Base-by-base conservation (phyloP, 1,140 invertebrate genomes). In the Drosophila tristis region DNA sequence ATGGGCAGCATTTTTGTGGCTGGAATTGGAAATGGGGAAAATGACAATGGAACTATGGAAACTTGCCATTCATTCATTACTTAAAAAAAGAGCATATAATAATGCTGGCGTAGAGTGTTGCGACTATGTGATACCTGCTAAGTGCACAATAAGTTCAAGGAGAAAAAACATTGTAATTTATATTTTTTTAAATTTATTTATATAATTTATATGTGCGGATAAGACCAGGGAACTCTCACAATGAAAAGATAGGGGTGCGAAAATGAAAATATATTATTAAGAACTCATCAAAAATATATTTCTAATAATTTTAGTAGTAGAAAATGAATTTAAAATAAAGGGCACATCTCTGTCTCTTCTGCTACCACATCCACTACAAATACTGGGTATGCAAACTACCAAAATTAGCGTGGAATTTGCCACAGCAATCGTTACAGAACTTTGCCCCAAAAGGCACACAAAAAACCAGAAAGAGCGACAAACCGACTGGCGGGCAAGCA, bases 51-150 rank as follows among this genome's bases (percentile, higher is more conserved):
- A 62, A 72, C 74, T 75, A 70, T 49, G 70, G 77, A 75, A 86
- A 86, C 84, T 82, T 86, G 78, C 74, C 82, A 89, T 78, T 82
- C 84, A 89, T 82, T 82, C 82, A 87, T 86, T 86, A 86, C 78
- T 81, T 86, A 86, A 86, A 43, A 68, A 25, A 35, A 45, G 26
- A 70, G 35, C 45, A 50, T 20, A 31, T 20, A 60, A 23, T 29
- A 50, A 43, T n/a, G 25, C 26, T 31, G 15, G 8, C 7, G 8
- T 13, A 11, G 15, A 20, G 15, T 26, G 50, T 70, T 20, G 1
- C 44, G 65, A 71, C 65, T 70, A 44, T 13, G 26, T 26, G 26
- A 70, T 71, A 58, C 65, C 67, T 26, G 35, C n/a, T 49, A 16
- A 16, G 23, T 25, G 39, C 2, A 5, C 5, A 1, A 13, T 1